Evolutionary conservation across 2,888 invertebrate species (phyloP), one percentile per base, ranked within the genome.

Genomic region (Calameuta idolon): DNA sequence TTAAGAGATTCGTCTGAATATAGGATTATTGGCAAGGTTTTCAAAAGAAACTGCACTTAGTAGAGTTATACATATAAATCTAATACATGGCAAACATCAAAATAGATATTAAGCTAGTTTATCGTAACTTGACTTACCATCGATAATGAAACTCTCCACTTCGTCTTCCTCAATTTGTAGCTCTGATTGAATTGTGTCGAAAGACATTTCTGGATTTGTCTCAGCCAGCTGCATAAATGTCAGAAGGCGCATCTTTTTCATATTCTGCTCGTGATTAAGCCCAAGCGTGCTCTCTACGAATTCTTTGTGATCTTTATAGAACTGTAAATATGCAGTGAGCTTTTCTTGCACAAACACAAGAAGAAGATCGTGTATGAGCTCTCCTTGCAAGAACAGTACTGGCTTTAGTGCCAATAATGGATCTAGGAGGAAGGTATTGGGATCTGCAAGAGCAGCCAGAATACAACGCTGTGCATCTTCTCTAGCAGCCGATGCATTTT

Each of bases 141-240:
- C 98, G 92, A 99, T 99, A 83, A 99, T 96, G 90, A 99, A 99
- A 75, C 96, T 95, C 92, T 99, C 99, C 0, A 99, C 98, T 91
- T 98, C 96, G 81, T 96, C 95, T 81, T 96, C 95, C 77, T 93
- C 93, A 80, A 99, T 95, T 90, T 98, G 96, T 80, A 99, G 93
- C 91, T 99, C 98, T 76, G 95, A 94, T 87, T 97, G 96, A 81
- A 99, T 95, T 31, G 96, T 95, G 82, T 96, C 96, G 90, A 98
- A 99, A n/a, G 95, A 94, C 92, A 99, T 96, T 92, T 99, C 98
- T 34, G 97, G 96, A 89, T 96, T 96, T 77, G 95, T 95, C 92
- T 99, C 99, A 4, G 99, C 98, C 93, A 99, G 94, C 90, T 98
- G 98, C 97, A 99, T 99, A 90, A 99, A 98, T 0, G 99, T 97